Percentiles rank a stretch among this genome's conserved stretches.
Evolutionary conservation across 2,888 invertebrate species (phyloP).

Genomic region (Peribatodes rhomboidaria): DNA sequence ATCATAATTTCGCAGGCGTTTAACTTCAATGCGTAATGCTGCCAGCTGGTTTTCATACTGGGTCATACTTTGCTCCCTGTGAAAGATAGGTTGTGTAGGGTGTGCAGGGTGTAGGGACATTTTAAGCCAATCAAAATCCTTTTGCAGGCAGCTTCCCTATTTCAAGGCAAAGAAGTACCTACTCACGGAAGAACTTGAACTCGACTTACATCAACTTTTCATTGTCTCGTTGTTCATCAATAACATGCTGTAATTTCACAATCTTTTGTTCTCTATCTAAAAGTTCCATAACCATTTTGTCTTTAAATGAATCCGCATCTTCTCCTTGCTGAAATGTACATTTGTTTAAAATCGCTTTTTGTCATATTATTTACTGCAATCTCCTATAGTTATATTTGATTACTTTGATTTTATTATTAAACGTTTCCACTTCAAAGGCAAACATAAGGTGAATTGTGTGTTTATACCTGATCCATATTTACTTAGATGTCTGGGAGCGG

Average conservation of each 20-base stretch:
- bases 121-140: too few relatives aligned
- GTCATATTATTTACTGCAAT: too few relatives aligned
- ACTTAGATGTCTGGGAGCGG: too few relatives aligned
- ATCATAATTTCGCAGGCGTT: slow-evolving; percentile 71
- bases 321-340: slow-evolving; percentile 68
- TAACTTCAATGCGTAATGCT: slow-evolving; percentile 70
- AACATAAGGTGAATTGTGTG: too few relatives aligned
- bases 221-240: slow-evolving; percentile 70
- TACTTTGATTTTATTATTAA: neutral
- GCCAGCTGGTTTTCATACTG: slow-evolving; percentile 74
- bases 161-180: too few relatives aligned
- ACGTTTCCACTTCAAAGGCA: neutral
- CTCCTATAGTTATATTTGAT: too few relatives aligned
- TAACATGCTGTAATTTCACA: slow-evolving; percentile 65
- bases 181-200: too few relatives aligned
- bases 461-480: too few relatives aligned
- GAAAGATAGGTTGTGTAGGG: slow-evolving; percentile 20
- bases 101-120: too few relatives aligned
- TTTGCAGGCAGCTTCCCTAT: too few relatives aligned
- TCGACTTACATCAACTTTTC: slow-evolving; percentile 74
- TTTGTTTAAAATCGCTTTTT: neutral
- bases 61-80: slow-evolving; percentile 73
- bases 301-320: slow-evolving; percentile 63
- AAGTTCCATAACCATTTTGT: slow-evolving; percentile 75
- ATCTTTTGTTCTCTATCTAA: slow-evolving; percentile 75